Conservation (phyloP, 2,113 vertebrate genomes). For the Gallinago media region DNA sequence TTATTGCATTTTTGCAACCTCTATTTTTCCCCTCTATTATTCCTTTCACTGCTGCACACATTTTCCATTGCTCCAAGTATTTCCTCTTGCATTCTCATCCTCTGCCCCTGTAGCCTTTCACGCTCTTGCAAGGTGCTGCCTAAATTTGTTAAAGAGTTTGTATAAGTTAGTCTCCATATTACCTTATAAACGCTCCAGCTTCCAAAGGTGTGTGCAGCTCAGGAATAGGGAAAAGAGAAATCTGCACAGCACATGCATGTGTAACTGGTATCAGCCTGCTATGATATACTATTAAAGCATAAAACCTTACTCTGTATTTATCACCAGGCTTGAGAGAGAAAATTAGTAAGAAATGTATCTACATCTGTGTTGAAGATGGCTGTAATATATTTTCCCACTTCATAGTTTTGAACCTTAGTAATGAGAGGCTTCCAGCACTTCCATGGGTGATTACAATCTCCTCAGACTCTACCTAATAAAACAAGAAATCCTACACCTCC, state of each 20-base stretch:
- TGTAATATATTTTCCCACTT: neutral
- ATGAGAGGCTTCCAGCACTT: neutral
- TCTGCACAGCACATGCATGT: neutral
- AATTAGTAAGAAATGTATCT: neutral
- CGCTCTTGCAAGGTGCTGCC: neutral
- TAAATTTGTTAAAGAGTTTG: neutral
- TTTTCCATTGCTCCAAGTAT: neutral
- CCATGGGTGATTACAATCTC: neutral
- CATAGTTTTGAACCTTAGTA: neutral
- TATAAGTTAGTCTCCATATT: too few species aligned
- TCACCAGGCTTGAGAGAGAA: neutral
- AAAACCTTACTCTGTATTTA: neutral
- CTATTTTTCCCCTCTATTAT: neutral
- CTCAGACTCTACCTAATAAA: neutral
- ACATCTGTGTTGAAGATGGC: rapidly evolving
- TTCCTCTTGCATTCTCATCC: neutral
- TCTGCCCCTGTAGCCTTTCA: neutral
- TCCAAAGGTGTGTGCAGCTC: neutral
- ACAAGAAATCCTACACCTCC: neutral
- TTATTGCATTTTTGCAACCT: neutral
- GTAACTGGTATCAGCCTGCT: neutral
- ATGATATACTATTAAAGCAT: neutral
- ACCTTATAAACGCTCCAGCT: neutral
- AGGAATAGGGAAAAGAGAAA: neutral
- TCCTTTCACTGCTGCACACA: neutral